Base-by-base conservation (phyloP, 37 sponge, comb jelly and placozoan species). In the Beroe forskalii region DNA sequence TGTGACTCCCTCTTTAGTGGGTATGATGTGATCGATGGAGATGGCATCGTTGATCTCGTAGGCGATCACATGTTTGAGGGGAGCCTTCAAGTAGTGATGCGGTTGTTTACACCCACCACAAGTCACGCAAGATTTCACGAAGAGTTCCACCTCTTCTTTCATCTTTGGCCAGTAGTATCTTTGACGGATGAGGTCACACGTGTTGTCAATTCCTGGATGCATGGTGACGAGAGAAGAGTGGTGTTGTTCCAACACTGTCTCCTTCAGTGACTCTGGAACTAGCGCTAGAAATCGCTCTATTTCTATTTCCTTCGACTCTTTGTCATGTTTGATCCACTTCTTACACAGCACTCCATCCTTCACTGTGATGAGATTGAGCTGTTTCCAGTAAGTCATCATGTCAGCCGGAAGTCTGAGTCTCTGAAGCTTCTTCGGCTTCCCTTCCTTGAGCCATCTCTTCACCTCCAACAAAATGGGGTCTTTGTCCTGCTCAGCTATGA, bases 311-410 rank as follows among this genome's bases (percentile, higher is more conserved):
- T 55, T 55, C 60, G 60, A 20, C 8, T 66, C 27, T 25, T 66
- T 14, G 6, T 14, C 8, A 24, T 14, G 67, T 25, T 66, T 66
- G 28, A 66, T 66, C 67, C 67, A 66, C 8, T 66, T 25, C 30
- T 66, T 66, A 66, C 67, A 66, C 30, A 66, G 23, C 27, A 66
- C 30, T 8, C 67, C 67, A n/a, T 66, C 30, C 30, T 25, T 24
- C 30, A 25, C 67, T 24, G 67, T 66, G 28, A 66, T 14, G 8
- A n/a, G 20, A 66, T 14, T 8, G 67, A 66, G 28, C 6, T 66
- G 67, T 24, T 66, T 72, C 75, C 75, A 72, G 38, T 72, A 72
- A 32, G 40, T 72, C 4, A 72, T 36, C 40, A 72, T 33, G 75
- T 72, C 75, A 22, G 37, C 20, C 4, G 75, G 75, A 19, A 72